Base-by-base conservation (phyloP, 2,888 invertebrate species). In the Alloplasta piceator region DNA sequence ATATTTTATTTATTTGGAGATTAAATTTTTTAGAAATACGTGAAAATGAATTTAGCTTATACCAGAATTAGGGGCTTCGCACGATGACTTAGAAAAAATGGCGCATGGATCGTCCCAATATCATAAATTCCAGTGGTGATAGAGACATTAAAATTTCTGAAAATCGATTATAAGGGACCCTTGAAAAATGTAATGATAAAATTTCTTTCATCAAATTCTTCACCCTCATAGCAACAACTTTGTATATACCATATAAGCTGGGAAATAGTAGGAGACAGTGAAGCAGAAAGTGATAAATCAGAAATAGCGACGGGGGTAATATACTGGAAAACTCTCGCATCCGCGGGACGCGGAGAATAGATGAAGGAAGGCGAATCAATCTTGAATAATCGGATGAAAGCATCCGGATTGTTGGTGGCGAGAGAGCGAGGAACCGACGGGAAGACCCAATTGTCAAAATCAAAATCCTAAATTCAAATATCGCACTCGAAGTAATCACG, bases 401-500 rank as follows among this genome's bases (percentile, higher is more conserved):
- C 84, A 84, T 86, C 80, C 78, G 73, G 82, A 80, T 77, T 84
- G 81, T 72, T 80, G 77, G 81, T 52, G 75, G 67, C 56, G 46
- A 56, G 60, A 71, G 39, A 43, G 50, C 56, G 74, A 63, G 56
- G 58, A 52, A 55, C 48, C 9, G 5, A 61, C 55, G 74, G 71
- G 70, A 71, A 67, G 63, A 80, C 73, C 82, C 82, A 84, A 86
- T 86, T 86, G 85, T 86, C 82, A 77, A 87, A 88, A 86, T 86
- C 85, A 86, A 86, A 87, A 87, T 88, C 87, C 86, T 85, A 87
- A 88, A 88, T 88, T 87, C 88, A 88, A 88, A 88, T 86, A 87
- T 87, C 85, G 85, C 86, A 88, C 88, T 88, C 81, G 86, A 87
- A 86, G 84, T 85, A 84, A 87, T 86, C 85, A 84, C 84, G 80